These are phyloP conservation scores for Lasioglossum leucozonium DNA, from an alignment of 2,888 invertebrate species.

Conservation along the genomic window DNA sequence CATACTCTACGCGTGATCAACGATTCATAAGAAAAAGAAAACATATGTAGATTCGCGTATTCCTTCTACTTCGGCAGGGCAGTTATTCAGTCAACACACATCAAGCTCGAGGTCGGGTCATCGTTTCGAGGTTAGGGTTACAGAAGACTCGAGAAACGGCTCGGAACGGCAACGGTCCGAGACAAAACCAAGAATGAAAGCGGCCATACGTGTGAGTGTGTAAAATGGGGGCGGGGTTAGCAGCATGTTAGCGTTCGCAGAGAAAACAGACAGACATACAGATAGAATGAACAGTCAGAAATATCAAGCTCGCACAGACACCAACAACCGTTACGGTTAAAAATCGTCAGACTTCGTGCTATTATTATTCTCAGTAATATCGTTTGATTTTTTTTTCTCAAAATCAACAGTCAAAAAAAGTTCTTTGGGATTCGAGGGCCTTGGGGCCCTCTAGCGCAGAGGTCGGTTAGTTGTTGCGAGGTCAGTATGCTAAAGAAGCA, in stretches of 20 bases:
- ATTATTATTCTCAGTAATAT: background rate
- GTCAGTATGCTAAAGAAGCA: conserved; percentile 10
- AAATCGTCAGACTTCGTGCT: conserved; percentile 48
- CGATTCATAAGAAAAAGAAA: conserved; percentile 18
- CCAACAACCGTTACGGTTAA: conserved; percentile 54
- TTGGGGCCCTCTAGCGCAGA: conserved; percentile 6
- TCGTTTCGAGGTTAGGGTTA: conserved; percentile 1
- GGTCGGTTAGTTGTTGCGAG: conserved; percentile 13
- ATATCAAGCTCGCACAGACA: conserved; percentile 76
- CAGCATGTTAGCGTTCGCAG: conserved; percentile 79
- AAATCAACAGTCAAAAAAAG: background rate
- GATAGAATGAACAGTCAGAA: conserved; percentile 77
- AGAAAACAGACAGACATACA: conserved; percentile 77
- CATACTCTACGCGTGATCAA: conserved; percentile 5
- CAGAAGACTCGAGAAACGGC: conserved; percentile 10
- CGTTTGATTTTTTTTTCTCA: background rate
- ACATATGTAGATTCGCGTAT: conserved; percentile 7
- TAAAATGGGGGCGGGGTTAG: conserved; percentile 66
- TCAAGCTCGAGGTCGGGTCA: conserved; percentile 8
- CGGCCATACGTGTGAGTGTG: conserved; percentile 55
- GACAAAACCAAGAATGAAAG: conserved; percentile 54
- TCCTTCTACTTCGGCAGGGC: background rate
- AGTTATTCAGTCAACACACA: conserved; percentile 3
- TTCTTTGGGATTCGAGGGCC: background rate
- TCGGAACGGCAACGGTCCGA: conserved; percentile 33